Evolutionary conservation across 2,888 invertebrate genomes (phyloP), one percentile per base, ranked within the genome.

Genomic region (Polia nebulosa): DNA sequence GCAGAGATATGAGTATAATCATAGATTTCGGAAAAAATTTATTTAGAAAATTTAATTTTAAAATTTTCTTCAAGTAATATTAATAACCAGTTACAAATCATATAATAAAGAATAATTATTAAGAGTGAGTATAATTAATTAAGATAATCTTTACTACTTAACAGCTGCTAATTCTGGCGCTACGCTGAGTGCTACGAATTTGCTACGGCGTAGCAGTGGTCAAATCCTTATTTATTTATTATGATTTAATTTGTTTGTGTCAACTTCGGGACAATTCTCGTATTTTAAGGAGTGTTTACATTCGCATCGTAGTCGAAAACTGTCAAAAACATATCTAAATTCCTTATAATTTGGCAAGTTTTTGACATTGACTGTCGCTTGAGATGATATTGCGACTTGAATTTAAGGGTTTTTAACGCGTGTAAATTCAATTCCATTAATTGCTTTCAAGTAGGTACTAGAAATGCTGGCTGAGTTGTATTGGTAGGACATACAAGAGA

Each of bases 141-240:
- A 69, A 49, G 29, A 57, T 60, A 34, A 47, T 41, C 4, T 66
- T 59, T 29, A 9, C 17, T 11, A 36, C 15, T 69, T 44, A 53
- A 55, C 13, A 62, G 41, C 20, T 63, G 39, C 11, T 51, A 34
- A 53, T 69, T 63, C 27, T 63, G 61, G 36, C 41, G 75, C 83
- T 82, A 82, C 81, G 81, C 52, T 34, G 59, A 70, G 29, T 69
- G 81, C 81, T 82, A 82, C 81, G 81, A 70, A 47, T 67, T 59
- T 73, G 80, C 83, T 84, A 80, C 83, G 65, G 52, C 72, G 74
- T 72, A 83, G 68, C 55, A 62, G 47, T 64, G 41, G 27, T 51
- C 15, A 44, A 51, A 49, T 52, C 1, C 9, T 39, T 45, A 34
- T 22, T 55, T 27, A 20, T 8, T 25, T 47, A 25, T 17, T 25